Conservation (phyloP, 2,113 vertebrate species). For the Athene noctua region DNA sequence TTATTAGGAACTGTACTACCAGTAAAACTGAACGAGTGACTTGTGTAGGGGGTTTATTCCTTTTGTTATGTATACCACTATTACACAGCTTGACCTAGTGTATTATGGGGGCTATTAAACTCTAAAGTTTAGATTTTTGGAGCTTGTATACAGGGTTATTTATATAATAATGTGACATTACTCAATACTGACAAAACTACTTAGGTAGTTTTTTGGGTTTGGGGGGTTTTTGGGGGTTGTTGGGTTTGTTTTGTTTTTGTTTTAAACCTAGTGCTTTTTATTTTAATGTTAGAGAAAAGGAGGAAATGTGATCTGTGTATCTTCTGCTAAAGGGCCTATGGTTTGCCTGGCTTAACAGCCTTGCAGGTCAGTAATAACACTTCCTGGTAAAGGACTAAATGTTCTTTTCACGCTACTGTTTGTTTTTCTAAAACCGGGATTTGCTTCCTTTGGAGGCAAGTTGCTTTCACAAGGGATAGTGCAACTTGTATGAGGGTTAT, state of each 20-base stretch:
- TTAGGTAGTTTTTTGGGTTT: conserved; percentile 68
- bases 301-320: conserved; percentile 72
- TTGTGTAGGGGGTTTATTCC: conserved; percentile 72
- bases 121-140: conserved; percentile 75
- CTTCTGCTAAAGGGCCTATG: conserved; percentile 70
- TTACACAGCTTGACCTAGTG: conserved; percentile 73
- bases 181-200: conserved; percentile 80
- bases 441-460: conserved; percentile 72
- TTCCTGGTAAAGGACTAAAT: conserved; percentile 73
- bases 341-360: conserved; percentile 65
- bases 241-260: background rate
- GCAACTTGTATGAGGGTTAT: conserved; percentile 68
- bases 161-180: conserved; percentile 84
- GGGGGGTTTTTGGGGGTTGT: background rate
- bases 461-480: conserved; percentile 69
- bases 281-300: conserved; percentile 67
- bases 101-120: conserved; percentile 73
- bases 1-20: conserved; percentile 74
- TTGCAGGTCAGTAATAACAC: conserved; percentile 70
- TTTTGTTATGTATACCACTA: conserved; percentile 70
- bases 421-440: conserved; percentile 73
- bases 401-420: conserved; percentile 76
- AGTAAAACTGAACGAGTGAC: conserved; percentile 74
- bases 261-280: conserved; percentile 57
- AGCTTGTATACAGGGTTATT: conserved; percentile 85